Evolutionary conservation across 2,113 vertebrate genomes (phyloP), one percentile per base, ranked within the genome.

Genomic region (Bufo gargarizans): DNA sequence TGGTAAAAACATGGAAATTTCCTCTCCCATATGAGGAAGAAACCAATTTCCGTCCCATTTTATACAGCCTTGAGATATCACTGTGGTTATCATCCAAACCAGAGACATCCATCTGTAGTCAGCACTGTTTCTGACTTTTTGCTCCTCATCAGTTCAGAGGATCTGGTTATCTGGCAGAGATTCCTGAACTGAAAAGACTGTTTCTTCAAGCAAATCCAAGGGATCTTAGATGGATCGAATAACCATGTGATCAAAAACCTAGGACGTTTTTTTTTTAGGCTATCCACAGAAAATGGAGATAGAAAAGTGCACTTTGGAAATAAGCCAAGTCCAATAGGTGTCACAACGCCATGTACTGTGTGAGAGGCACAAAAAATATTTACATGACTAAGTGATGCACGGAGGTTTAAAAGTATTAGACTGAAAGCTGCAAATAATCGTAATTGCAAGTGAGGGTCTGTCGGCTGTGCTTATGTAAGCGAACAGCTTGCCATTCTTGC

Each of bases 381-480:
- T n/a, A 19, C 53, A 77, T 49, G 4, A 77, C 76, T 77, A 77
- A 20, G 47, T 20, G 76, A 56, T 53, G 50, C n/a, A 22, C 56
- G 77, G 77, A 33, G 50, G 56, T 78, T 56, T 78, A 78, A 11
- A 78, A 56, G 50, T 78, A 55, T 78, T 49, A 49, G 72, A 20
- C 72, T 76, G 45, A 49, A 8, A 50, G 17, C 47, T 3, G 72
- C 72, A 55, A 78, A 78, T 78, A 56, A 53, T 20, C 1, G 43
- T 78, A 78, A 78, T 78, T 78, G 50, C 20, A 19, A 22, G 20
- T 78, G 7, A 78, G 77, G 43, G 77, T 56, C 77, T 55, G 77
- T 20, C 77, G 56, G 77, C 50, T 78, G 49, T 55, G 77, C 50
- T 78, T 72, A 76, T 19, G 50, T 76, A 78, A 78, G 77, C 50